phyloP scores from a whole-genome alignment of 2,113 vertebrate genomes.

The Tragelaphus strepsiceros region DNA sequence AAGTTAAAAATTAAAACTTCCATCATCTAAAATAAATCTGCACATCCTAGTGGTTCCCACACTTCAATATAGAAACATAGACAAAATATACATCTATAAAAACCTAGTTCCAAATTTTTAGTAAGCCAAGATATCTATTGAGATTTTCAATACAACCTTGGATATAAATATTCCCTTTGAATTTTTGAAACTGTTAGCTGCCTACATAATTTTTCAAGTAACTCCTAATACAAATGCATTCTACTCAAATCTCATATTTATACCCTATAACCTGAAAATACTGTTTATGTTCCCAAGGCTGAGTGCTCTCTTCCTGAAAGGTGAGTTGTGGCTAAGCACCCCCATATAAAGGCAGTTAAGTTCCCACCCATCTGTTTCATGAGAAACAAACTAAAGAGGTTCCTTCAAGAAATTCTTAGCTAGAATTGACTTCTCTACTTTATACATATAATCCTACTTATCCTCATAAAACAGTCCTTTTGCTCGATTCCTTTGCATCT shows the following conservation, averaged over 20 bases:
- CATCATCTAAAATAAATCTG: background rate
- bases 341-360: background rate
- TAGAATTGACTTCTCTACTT: background rate
- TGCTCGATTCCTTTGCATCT: background rate
- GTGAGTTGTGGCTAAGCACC: background rate
- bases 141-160: background rate
- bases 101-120: background rate
- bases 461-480: background rate
- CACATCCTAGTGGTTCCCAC: background rate
- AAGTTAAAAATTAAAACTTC: conserved; percentile 28
- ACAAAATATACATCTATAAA: background rate
- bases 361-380: background rate
- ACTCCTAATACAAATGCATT: background rate
- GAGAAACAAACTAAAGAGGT: background rate
- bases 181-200: background rate
- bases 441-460: background rate
- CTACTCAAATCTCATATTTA: background rate
- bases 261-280: background rate
- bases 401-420: background rate
- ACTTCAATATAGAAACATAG: background rate
- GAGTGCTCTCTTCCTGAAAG: background rate
- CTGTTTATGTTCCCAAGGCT: background rate
- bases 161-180: background rate
- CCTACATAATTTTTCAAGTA: background rate
- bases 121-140: background rate